Evolutionary conservation across 2,888 invertebrate species (phyloP).

Genomic region (Sinotaia quadrata): DNA sequence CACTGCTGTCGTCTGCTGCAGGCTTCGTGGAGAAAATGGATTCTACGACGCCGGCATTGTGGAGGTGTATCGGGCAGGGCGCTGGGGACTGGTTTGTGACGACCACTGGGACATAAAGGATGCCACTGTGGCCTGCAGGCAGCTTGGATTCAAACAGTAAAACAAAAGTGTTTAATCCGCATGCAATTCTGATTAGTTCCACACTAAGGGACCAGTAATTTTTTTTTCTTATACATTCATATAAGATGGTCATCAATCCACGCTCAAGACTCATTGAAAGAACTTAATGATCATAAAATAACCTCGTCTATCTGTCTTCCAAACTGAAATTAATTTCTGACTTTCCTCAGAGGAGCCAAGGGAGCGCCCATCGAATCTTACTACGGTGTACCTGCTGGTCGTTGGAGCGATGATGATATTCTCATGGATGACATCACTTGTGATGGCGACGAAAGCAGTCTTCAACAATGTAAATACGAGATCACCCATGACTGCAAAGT

Average conservation of each 20-base stretch:
- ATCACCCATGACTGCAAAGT: conserved; percentile 52
- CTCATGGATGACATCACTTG: conserved; percentile 61
- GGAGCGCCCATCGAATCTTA: conserved; percentile 11
- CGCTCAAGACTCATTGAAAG: too few relatives aligned
- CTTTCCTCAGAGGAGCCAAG: conserved; percentile 24
- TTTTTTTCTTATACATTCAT: neutral
- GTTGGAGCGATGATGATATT: conserved; percentile 38
- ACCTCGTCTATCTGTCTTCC: neutral
- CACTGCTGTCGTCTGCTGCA: conserved; percentile 14
- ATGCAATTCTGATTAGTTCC: neutral
- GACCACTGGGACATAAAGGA: conserved; percentile 81
- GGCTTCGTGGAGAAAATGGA: conserved; percentile 36
- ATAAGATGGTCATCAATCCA: too few relatives aligned
- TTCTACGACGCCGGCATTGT: conserved; percentile 77
- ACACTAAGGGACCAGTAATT: neutral
- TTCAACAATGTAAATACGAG: conserved; percentile 53
- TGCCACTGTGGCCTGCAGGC: conserved; percentile 81
- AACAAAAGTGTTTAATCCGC: neutral
- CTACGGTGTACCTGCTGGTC: conserved; percentile 19
- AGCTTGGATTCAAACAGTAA: conserved; percentile 79
- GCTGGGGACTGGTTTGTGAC: conserved; percentile 84
- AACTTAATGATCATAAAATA: neutral
- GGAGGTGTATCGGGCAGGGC: conserved; percentile 80
- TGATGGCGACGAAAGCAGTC: conserved; percentile 47
- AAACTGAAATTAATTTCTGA: too few relatives aligned